Percentiles rank a stretch among this genome's conserved stretches.
Conservation (phyloP, 2,113 vertebrate species). For the Sebastes schlegelii region DNA sequence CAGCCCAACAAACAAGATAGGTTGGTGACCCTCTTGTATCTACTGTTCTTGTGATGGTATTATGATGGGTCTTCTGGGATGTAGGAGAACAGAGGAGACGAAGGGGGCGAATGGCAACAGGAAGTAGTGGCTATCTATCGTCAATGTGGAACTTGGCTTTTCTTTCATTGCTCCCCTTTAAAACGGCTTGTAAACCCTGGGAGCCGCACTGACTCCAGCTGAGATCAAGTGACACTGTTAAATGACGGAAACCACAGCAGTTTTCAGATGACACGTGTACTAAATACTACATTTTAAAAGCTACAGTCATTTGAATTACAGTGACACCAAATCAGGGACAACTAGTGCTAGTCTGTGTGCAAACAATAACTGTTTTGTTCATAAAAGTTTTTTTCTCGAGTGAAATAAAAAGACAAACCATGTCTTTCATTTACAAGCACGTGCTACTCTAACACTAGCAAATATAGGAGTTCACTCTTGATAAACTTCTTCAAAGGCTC, state of each 20-base stretch:
- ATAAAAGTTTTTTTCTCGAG: not conserved
- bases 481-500: constrained; percentile 56
- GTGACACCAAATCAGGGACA: not conserved
- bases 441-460: not conserved
- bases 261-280: constrained; percentile 47
- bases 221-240: constrained; percentile 72
- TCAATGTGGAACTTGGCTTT: constrained; percentile 70
- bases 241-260: constrained; percentile 52
- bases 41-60: not conserved
- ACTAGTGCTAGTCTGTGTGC: not conserved
- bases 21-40: not conserved
- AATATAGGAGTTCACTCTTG: constrained; percentile 16
- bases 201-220: constrained; percentile 56
- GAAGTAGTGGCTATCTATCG: constrained; percentile 52
- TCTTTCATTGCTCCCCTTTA: constrained; percentile 68
- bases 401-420: constrained; percentile 3
- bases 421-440: constrained; percentile 24
- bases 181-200: constrained; percentile 69
- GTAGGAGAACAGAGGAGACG: not conserved
- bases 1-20: constrained; percentile 13
- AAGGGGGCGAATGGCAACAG: constrained; percentile 14
- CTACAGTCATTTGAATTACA: not conserved
- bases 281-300: constrained; percentile 3
- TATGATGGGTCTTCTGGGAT: constrained; percentile 3
- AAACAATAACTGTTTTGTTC: constrained; percentile 2